These are phyloP conservation scores for Miniopterus natalensis DNA, from an alignment of 2,113 vertebrate genomes.

Conservation along the genomic window DNA sequence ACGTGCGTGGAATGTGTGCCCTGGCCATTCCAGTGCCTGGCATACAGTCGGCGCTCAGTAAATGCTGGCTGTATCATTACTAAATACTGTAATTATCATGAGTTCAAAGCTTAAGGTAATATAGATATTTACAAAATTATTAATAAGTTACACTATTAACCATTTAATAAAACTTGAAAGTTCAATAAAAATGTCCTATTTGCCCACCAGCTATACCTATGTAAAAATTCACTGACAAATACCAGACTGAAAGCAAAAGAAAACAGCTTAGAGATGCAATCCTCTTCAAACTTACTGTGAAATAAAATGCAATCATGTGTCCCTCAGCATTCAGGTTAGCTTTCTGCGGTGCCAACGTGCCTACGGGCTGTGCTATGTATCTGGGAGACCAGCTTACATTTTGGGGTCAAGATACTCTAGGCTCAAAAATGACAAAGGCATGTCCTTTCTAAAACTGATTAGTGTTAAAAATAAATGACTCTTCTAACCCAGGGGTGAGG, in stretches of 20 bases:
- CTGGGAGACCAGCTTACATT: not conserved
- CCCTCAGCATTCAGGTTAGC: too few relatives aligned
- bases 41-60: not conserved
- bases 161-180: not conserved
- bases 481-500: not conserved
- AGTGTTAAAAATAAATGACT: not conserved
- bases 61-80: not conserved
- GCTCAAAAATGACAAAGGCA: not conserved
- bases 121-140: not conserved
- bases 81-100: not conserved
- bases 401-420: not conserved
- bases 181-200: not conserved
- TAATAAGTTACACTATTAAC: not conserved
- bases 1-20: not conserved
- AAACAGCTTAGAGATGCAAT: not conserved
- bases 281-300: too few relatives aligned
- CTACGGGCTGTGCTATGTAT: not conserved
- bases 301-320: rapidly evolving
- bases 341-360: not conserved
- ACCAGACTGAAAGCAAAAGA: not conserved
- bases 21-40: not conserved
- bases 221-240: not conserved
- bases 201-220: not conserved
- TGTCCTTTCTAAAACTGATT: not conserved
- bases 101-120: not conserved